A percentile compares a stretch with the other conserved stretches of the same genome.
These are phyloP conservation scores for Phengaris alcon DNA, from an alignment of 2,888 invertebrate species.

Conservation along the genomic window DNA sequence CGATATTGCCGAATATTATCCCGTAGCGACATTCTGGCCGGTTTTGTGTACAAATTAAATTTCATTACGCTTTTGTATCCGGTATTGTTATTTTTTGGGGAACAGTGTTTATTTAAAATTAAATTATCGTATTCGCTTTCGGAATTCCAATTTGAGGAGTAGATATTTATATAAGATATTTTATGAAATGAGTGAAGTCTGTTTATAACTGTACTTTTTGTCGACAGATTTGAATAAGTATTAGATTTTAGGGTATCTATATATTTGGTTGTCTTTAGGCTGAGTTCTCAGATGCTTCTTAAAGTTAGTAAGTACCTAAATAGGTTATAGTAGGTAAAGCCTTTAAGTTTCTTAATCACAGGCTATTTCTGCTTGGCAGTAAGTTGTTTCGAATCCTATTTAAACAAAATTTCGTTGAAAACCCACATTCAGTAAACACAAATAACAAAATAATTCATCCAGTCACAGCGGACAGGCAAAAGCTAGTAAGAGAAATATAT, in stretches of 20 bases:
- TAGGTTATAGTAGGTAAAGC: no score
- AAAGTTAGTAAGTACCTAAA: no score
- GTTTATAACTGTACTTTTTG: no score
- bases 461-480: background rate
- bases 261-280: no score
- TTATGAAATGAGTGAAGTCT: no score
- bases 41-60: slow-evolving; percentile 19
- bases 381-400: background rate
- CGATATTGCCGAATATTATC: background rate
- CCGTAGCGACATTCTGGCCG: slow-evolving; percentile 3
- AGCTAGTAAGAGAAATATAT: slow-evolving; percentile 20
- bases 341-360: no score
- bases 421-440: background rate
- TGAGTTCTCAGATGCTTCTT: no score
- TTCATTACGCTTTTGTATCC: slow-evolving; percentile 11
- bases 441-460: background rate
- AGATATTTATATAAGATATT: no score
- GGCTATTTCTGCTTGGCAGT: no score
- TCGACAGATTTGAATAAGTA: no score
- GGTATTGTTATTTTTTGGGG: slow-evolving; percentile 1
- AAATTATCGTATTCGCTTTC: background rate
- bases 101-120: slow-evolving; percentile 8
- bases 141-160: background rate
- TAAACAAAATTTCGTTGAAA: background rate
- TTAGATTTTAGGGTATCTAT: no score